A percentile compares a stretch with the other conserved stretches of the same genome.
phyloP scores from a whole-genome alignment of 2,113 vertebrate genomes.

The Toxotes jaculatrix region DNA sequence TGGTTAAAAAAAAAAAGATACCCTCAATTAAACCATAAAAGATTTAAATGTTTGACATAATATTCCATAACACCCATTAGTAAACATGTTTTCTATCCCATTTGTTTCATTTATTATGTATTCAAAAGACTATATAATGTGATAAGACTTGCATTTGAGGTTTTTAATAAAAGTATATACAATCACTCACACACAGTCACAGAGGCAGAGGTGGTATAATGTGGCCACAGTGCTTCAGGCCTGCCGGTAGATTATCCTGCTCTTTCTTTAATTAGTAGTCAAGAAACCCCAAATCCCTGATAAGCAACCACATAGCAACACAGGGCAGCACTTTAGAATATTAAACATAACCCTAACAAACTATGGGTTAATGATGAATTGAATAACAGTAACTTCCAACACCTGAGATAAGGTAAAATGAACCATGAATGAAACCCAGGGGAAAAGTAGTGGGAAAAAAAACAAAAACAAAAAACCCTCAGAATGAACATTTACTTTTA shows the following conservation, averaged over 20 bases:
- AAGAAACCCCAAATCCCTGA: slow-evolving; percentile 30
- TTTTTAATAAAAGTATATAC: neutral
- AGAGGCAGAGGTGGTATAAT: slow-evolving; percentile 4
- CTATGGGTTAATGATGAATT: neutral
- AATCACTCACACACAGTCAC: neutral
- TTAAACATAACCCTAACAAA: slow-evolving; percentile 43
- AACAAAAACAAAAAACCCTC: neutral
- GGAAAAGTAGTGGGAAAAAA: neutral
- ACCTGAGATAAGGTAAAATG: neutral
- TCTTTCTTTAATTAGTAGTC: slow-evolving; percentile 43
- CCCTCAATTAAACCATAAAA: neutral
- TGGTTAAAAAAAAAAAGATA: too few relatives aligned
- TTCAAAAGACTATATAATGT: neutral
- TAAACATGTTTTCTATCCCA: neutral
- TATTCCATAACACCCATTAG: neutral
- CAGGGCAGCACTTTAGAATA: slow-evolving; percentile 12
- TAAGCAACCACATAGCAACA: neutral
- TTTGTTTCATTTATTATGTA: neutral
- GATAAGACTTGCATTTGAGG: neutral
- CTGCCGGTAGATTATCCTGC: slow-evolving; percentile 13
- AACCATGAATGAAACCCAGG: neutral
- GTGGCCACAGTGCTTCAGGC: slow-evolving; percentile 11
- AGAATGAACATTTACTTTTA: slow-evolving; percentile 11
- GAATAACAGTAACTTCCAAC: slow-evolving; percentile 13
- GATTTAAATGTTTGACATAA: neutral